A percentile compares a stretch with the other conserved stretches of the same genome.
Evolutionary conservation across 2,113 vertebrate genomes (phyloP).

Genomic region (Prunella fulvescens): DNA sequence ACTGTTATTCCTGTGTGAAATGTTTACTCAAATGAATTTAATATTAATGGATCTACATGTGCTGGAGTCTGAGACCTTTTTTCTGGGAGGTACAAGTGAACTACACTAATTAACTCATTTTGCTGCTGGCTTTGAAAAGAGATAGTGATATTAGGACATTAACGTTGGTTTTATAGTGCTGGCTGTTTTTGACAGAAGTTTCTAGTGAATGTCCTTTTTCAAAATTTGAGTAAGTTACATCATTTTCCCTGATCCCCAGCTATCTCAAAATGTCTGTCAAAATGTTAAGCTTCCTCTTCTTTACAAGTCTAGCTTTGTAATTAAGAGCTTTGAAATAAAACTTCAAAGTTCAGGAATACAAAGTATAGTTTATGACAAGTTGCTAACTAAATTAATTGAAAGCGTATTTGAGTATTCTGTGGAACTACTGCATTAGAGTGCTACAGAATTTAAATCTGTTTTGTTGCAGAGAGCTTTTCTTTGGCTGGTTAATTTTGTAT

Average conservation of each 20-base stretch:
- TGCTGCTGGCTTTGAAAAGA: neutral
- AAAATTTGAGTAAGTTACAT: neutral
- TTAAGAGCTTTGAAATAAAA: neutral
- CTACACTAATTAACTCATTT: neutral
- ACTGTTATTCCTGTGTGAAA: neutral
- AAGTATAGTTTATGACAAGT: neutral
- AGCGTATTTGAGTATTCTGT: neutral
- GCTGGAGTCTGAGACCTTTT: neutral
- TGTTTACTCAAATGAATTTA: neutral
- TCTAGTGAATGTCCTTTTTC: neutral
- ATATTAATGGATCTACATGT: neutral
- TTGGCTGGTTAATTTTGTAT: neutral
- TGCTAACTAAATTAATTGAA: neutral
- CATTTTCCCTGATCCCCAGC: neutral
- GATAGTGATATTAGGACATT: neutral
- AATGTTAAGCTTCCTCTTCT: neutral
- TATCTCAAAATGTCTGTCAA: neutral
- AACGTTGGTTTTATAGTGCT: fast-evolving
- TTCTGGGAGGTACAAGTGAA: neutral
- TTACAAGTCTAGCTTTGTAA: neutral
- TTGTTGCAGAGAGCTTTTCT: neutral
- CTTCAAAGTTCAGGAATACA: neutral
- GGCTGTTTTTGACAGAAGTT: neutral
- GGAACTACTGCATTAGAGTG: neutral
- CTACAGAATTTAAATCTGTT: neutral